Conservation (phyloP, 2,113 vertebrate genomes). For the Cyprinodon variegatus region DNA sequence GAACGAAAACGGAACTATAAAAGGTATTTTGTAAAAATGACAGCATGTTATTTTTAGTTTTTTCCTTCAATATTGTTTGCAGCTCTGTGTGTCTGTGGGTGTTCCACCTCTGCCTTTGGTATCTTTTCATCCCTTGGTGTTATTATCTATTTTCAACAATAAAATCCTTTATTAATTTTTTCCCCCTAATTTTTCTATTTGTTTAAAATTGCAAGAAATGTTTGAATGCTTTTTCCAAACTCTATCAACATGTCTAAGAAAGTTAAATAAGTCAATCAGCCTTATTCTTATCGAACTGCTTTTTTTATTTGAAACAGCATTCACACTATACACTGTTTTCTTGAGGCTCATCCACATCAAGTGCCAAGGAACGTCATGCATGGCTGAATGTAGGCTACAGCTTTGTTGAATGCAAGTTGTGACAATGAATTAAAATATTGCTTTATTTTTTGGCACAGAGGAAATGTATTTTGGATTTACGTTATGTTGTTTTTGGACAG, state of each 20-base stretch:
- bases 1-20: too few species aligned
- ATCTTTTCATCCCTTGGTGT: too few species aligned
- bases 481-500: conserved; percentile 44
- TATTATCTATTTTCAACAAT: too few species aligned
- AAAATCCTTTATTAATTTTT: not conserved
- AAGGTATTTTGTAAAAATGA: too few species aligned
- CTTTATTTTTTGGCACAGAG: conserved; percentile 81
- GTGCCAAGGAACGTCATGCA: conserved; percentile 80
- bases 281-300: conserved; percentile 50
- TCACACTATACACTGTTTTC: conserved; percentile 75
- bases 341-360: conserved; percentile 76
- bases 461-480: conserved; percentile 47
- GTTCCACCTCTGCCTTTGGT: too few species aligned
- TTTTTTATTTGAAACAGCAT: conserved; percentile 81
- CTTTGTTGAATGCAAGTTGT: conserved; percentile 65
- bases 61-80: too few species aligned
- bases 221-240: too few species aligned
- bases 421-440: conserved; percentile 82
- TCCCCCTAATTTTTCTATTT: not conserved
- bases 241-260: not conserved
- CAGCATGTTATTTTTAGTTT: too few species aligned
- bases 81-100: too few species aligned
- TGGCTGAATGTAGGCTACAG: conserved; percentile 68
- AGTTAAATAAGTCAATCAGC: not conserved
- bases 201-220: not conserved